phyloP scores from a whole-genome alignment of 2,888 invertebrate genomes.

The Catonia carolina region DNA sequence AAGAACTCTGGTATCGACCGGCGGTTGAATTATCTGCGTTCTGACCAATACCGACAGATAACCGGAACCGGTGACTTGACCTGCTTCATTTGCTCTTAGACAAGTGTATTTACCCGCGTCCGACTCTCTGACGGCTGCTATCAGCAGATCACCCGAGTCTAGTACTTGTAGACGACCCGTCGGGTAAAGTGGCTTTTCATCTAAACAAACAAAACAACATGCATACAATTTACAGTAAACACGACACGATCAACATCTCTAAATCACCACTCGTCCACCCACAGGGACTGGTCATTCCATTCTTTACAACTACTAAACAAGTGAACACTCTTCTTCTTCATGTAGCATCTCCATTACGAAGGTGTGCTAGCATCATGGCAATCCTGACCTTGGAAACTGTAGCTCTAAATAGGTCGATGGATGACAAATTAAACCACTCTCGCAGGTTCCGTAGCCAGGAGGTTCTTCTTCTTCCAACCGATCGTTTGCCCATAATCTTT shows the following conservation, averaged over 20 bases:
- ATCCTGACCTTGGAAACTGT: no score
- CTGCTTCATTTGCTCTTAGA: slow-evolving; percentile 81
- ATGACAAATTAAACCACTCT: no score
- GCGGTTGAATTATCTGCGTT: slow-evolving; percentile 89
- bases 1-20: slow-evolving; percentile 84
- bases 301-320: no score
- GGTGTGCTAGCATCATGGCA: no score
- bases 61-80: slow-evolving; percentile 74
- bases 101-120: slow-evolving; percentile 90
- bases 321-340: no score
- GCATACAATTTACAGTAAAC: neutral
- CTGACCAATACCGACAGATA: slow-evolving; percentile 78
- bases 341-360: no score
- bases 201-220: slow-evolving; percentile 42
- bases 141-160: slow-evolving; percentile 79
- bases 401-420: no score
- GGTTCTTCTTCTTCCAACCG: no score
- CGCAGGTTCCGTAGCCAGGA: no score
- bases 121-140: slow-evolving; percentile 72
- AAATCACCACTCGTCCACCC: no score
- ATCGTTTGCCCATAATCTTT: no score
- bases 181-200: slow-evolving; percentile 54
- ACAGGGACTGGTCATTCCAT: no score
- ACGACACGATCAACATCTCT: neutral
- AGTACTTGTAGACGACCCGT: slow-evolving; percentile 76